Percentiles rank a stretch among this genome's conserved stretches.
phyloP scores from a whole-genome alignment of 2,888 invertebrate species.

The Mechanitis mazaeus region DNA sequence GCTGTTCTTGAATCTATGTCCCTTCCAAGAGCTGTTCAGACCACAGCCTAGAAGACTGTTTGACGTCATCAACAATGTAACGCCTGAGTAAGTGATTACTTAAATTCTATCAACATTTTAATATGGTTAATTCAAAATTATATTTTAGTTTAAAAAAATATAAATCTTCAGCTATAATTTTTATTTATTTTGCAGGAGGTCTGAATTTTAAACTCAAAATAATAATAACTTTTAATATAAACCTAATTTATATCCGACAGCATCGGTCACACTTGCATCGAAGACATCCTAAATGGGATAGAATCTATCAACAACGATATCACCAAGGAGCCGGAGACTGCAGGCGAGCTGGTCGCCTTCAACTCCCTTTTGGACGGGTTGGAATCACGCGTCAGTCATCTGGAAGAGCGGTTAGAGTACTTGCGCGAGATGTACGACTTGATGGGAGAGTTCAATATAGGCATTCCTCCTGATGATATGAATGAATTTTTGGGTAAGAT shows the following conservation, averaged over 20 bases:
- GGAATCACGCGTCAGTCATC: slow-evolving; percentile 79
- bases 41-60: slow-evolving; percentile 84
- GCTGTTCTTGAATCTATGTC: slow-evolving; percentile 80
- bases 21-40: slow-evolving; percentile 83
- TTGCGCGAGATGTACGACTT: slow-evolving; percentile 89
- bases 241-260: slow-evolving; percentile 47
- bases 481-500: slow-evolving; percentile 73
- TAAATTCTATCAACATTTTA: background rate
- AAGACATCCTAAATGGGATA: slow-evolving; percentile 78
- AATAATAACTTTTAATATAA: background rate
- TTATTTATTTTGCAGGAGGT: background rate
- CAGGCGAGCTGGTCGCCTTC: slow-evolving; percentile 83
- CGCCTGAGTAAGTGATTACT: slow-evolving; percentile 78
- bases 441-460: slow-evolving; percentile 86
- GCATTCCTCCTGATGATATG: slow-evolving; percentile 83
- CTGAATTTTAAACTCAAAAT: background rate
- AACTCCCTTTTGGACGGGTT: slow-evolving; percentile 83
- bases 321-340: slow-evolving; percentile 80
- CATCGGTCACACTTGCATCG: slow-evolving; percentile 79
- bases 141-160: too few relatives aligned
- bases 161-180: too few relatives aligned
- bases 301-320: slow-evolving; percentile 80
- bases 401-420: slow-evolving; percentile 86
- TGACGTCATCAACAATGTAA: slow-evolving; percentile 77
- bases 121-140: too few relatives aligned